phyloP scores from a whole-genome alignment of 2,888 invertebrate species.

The Scotopteryx bipunctaria region DNA sequence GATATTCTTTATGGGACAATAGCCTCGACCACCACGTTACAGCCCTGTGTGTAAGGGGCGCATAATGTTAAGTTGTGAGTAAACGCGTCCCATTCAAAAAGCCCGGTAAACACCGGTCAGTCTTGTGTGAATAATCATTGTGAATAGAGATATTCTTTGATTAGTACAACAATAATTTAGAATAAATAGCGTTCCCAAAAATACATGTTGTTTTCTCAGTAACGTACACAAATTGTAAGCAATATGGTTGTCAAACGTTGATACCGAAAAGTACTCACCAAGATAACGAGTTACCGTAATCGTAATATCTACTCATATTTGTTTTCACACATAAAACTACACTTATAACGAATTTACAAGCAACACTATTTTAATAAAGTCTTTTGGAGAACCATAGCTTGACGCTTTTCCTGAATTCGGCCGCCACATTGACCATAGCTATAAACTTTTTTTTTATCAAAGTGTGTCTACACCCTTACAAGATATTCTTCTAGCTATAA shows the following conservation, averaged over 20 bases:
- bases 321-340: slow-evolving; percentile 59
- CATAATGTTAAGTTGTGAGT: too few relatives aligned
- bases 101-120: too few relatives aligned
- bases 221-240: slow-evolving; percentile 71
- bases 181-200: slow-evolving; percentile 24
- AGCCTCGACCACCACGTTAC: too few relatives aligned
- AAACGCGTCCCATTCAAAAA: too few relatives aligned
- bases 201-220: slow-evolving; percentile 38
- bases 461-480: slow-evolving; percentile 43
- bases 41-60: too few relatives aligned
- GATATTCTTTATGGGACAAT: too few relatives aligned
- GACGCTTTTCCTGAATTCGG: slow-evolving; percentile 60
- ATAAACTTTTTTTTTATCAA: slow-evolving; percentile 34
- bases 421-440: slow-evolving; percentile 79
- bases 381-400: slow-evolving; percentile 72
- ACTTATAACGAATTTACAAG: slow-evolving; percentile 57
- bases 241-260: slow-evolving; percentile 70
- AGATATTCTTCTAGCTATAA: neutral
- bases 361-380: slow-evolving; percentile 60
- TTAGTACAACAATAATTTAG: neutral
- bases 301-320: slow-evolving; percentile 83
- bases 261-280: slow-evolving; percentile 70
- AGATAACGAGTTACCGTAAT: slow-evolving; percentile 81
- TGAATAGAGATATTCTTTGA: neutral
- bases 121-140: too few relatives aligned